These are phyloP conservation scores for Synergus japonicus DNA, from an alignment of 2,888 invertebrate species.

Conservation along the genomic window DNA sequence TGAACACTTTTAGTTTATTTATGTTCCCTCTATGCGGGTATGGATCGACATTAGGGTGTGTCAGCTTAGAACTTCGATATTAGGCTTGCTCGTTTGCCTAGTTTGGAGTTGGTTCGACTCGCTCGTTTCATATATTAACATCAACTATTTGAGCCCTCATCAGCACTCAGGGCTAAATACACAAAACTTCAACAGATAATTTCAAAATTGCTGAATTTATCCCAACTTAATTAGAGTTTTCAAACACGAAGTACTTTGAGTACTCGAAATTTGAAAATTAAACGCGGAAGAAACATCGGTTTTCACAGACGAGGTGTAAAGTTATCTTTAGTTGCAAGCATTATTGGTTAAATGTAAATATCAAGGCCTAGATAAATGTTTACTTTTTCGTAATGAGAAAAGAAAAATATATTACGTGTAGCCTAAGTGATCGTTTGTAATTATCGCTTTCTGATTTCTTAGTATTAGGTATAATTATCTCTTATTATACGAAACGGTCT, in stretches of 20 bases:
- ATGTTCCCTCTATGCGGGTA: not conserved
- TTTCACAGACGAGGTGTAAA: not conserved
- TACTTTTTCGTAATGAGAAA: too few relatives aligned
- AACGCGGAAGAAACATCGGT: too few relatives aligned
- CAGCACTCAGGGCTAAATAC: not conserved
- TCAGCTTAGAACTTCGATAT: conserved; percentile 20
- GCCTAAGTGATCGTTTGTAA: too few relatives aligned
- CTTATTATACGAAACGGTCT: too few relatives aligned
- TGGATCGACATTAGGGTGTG: conserved; percentile 35
- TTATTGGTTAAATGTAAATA: not conserved
- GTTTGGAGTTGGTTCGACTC: not conserved
- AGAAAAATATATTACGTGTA: too few relatives aligned
- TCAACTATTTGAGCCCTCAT: not conserved
- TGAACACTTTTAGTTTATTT: conserved; percentile 31
- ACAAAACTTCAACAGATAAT: not conserved
- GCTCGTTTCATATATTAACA: not conserved
- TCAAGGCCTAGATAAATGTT: too few relatives aligned
- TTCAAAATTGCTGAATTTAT: not conserved
- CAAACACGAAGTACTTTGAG: not conserved
- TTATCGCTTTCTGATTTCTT: too few relatives aligned
- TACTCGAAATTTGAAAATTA: too few relatives aligned
- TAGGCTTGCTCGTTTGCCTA: not conserved
- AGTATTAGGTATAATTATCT: too few relatives aligned
- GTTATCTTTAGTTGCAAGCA: not conserved
- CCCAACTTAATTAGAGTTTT: not conserved